Conservation (phyloP, 2,888 invertebrate species). For the Scaptomyza parva region DNA sequence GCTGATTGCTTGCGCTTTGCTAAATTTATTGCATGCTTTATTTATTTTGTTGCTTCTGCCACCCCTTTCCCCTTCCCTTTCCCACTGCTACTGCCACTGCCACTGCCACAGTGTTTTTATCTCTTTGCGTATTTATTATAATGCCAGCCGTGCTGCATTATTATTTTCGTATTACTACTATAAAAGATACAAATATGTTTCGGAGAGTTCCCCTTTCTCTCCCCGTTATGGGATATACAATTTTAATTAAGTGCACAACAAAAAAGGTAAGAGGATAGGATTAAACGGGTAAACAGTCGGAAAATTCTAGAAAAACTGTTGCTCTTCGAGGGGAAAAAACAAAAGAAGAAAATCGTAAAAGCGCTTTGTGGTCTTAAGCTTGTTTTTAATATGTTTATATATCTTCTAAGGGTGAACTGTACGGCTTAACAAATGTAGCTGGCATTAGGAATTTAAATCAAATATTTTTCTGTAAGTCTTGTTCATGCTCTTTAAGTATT, state of each 20-base stretch:
- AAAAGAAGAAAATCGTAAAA: not conserved
- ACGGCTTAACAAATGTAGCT: not conserved
- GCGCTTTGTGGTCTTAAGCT: not conserved
- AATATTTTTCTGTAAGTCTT: too few species aligned
- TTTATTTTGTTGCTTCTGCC: constrained; percentile 40
- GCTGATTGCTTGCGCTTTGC: constrained; percentile 74
- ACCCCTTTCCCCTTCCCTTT: not conserved
- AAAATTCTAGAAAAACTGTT: not conserved
- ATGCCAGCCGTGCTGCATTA: constrained; percentile 63
- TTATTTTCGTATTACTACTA: constrained; percentile 64
- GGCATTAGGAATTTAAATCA: not conserved
- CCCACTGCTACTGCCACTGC: not conserved
- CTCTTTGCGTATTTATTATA: constrained; percentile 68
- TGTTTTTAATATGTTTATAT: not conserved
- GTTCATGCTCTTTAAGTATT: too few species aligned
- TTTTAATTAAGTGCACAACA: constrained; percentile 64
- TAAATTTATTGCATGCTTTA: constrained; percentile 73
- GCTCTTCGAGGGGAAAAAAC: not conserved
- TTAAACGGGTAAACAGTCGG: not conserved
- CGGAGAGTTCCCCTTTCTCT: not conserved
- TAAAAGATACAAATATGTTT: constrained; percentile 18
- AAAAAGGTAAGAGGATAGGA: constrained; percentile 2
- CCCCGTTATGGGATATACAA: constrained; percentile 35
- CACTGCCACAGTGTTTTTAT: not conserved
- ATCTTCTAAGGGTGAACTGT: not conserved